Evolutionary conservation across 2,797 vertebrate species (phyloP).

Genomic region (Coilia nasus): DNA sequence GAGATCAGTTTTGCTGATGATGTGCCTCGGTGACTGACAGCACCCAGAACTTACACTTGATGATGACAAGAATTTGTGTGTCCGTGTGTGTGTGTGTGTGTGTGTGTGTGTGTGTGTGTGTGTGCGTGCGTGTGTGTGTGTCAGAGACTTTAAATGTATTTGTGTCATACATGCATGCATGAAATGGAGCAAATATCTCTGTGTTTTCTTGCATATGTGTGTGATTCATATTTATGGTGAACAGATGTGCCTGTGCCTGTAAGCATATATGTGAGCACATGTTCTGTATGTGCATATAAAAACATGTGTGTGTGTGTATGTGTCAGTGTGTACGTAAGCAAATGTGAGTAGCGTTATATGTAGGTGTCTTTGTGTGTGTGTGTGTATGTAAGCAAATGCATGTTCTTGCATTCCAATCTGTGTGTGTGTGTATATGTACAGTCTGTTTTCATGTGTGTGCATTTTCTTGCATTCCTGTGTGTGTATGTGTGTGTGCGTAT

Average conservation of each 20-base stretch:
- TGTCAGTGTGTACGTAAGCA: background rate
- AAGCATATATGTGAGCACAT: background rate
- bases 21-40: conserved; percentile 19
- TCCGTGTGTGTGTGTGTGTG: background rate
- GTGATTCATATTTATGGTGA: background rate
- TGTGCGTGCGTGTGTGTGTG: background rate
- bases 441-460: too few relatives aligned
- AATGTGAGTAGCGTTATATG: background rate
- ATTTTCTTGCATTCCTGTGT: too few relatives aligned
- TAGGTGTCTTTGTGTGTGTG: too few relatives aligned
- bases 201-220: background rate
- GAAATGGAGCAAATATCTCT: background rate
- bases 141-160: background rate
- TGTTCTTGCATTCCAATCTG: too few relatives aligned
- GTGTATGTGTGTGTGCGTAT: too few relatives aligned
- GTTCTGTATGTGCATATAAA: background rate
- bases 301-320: background rate
- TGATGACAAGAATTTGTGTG: background rate
- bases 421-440: too few relatives aligned
- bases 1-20: background rate
- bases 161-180: background rate
- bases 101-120: background rate
- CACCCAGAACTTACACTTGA: background rate
- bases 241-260: background rate
- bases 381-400: too few relatives aligned